Evolutionary conservation across 2,113 vertebrate species (phyloP).

Genomic region (Onychorhynchus coronatus): DNA sequence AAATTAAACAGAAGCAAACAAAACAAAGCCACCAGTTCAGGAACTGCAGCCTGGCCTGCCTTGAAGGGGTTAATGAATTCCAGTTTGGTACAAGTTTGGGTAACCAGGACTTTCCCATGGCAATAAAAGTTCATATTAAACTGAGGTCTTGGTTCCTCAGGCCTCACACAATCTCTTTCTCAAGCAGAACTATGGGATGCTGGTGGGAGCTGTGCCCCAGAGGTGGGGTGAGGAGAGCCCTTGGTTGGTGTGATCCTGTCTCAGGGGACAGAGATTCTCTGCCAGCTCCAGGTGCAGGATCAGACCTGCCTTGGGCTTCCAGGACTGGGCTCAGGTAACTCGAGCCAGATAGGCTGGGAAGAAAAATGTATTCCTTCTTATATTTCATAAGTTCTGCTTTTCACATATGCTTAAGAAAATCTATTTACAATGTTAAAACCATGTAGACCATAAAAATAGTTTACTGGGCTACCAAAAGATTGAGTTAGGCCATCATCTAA

Average conservation of each 20-base stretch:
- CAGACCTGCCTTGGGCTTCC: neutral
- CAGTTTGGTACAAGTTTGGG: neutral
- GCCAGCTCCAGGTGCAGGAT: neutral
- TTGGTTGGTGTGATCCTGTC: neutral
- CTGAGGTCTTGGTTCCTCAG: neutral
- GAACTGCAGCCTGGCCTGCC: neutral
- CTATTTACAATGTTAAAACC: neutral
- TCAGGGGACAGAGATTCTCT: neutral
- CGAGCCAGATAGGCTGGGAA: neutral
- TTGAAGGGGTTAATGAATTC: conserved; percentile 16
- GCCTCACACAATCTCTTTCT: neutral
- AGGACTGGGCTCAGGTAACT: neutral
- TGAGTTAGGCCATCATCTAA: neutral
- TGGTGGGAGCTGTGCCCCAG: neutral
- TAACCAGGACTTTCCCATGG: conserved; percentile 2
- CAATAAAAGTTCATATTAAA: conserved; percentile 13
- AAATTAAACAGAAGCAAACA: neutral
- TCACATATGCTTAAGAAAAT: neutral
- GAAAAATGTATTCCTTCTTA: neutral
- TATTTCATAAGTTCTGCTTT: neutral
- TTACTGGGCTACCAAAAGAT: conserved; percentile 45
- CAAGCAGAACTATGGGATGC: neutral
- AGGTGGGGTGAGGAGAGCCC: neutral
- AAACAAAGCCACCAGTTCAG: neutral
- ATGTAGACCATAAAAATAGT: neutral